These are phyloP conservation scores for Aythya baeri DNA, from an alignment of 2,113 vertebrate species.

Conservation along the genomic window DNA sequence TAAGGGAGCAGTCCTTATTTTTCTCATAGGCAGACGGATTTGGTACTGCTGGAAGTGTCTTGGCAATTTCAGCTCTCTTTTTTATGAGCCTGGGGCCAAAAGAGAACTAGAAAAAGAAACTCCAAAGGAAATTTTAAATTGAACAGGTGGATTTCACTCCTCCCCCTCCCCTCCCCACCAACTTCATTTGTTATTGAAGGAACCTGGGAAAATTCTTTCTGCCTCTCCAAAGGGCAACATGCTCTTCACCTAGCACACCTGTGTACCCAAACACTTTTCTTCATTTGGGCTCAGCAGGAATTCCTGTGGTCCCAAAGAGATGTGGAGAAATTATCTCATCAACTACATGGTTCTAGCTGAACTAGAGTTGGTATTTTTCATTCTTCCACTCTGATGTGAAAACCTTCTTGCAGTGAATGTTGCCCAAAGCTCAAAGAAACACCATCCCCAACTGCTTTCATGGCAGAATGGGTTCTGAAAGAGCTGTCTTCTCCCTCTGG, in stretches of 20 bases:
- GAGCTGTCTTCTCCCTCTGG: neutral
- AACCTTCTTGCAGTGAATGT: neutral
- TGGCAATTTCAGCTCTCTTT: neutral
- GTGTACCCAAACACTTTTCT: accelerated
- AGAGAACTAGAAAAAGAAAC: neutral
- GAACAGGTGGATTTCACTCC: neutral
- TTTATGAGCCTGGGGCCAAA: neutral
- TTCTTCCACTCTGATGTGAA: neutral
- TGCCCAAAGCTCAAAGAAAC: neutral
- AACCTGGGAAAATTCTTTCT: neutral
- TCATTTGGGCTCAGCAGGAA: neutral
- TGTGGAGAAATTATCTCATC: neutral
- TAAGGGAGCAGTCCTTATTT: neutral
- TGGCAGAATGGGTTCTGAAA: neutral
- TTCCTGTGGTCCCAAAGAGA: neutral
- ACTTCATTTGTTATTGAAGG: neutral
- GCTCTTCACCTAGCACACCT: accelerated
- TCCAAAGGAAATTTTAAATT: neutral
- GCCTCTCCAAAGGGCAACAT: neutral
- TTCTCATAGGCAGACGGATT: neutral
- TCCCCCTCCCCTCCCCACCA: neutral
- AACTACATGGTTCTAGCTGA: neutral
- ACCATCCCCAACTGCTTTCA: neutral
- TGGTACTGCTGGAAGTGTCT: neutral
- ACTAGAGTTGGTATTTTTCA: neutral